Percentiles rank a stretch among this genome's conserved stretches.
Evolutionary conservation across 2,888 invertebrate genomes (phyloP).

Genomic region (Tachina lurida): DNA sequence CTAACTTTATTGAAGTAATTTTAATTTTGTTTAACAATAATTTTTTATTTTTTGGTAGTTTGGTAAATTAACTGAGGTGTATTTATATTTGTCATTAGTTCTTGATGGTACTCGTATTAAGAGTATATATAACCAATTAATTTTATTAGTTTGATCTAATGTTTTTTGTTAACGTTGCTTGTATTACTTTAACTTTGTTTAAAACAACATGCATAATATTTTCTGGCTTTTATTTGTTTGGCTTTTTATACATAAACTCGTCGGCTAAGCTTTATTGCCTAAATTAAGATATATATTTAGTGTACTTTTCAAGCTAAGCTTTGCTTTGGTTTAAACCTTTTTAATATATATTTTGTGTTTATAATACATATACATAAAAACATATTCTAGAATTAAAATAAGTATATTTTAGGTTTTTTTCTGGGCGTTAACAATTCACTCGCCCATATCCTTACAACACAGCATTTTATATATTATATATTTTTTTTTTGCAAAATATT

Average conservation of each 20-base stretch:
- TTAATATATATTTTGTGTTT: constrained; percentile 71
- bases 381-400: constrained; percentile 39
- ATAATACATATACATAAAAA: constrained; percentile 8
- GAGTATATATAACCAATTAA: constrained; percentile 25
- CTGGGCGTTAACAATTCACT: constrained; percentile 24
- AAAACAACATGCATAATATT: constrained; percentile 1
- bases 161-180: constrained; percentile 49
- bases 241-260: constrained; percentile 27
- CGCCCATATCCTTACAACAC: constrained; percentile 32
- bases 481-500: not conserved
- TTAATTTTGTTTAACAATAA: constrained; percentile 52
- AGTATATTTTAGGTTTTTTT: constrained; percentile 48
- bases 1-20: constrained; percentile 43
- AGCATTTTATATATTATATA: not conserved
- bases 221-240: not conserved
- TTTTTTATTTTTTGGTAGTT: constrained; percentile 34
- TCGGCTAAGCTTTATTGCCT: constrained; percentile 18
- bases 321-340: constrained; percentile 30
- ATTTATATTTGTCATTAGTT: constrained; percentile 18
- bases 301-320: constrained; percentile 7
- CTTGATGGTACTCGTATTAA: not conserved
- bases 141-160: constrained; percentile 42
- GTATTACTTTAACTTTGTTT: constrained; percentile 12
- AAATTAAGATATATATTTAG: constrained; percentile 1
- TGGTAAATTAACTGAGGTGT: constrained; percentile 50